These are phyloP conservation scores for Rhea pennata DNA, from an alignment of 2,113 vertebrate species.

Conservation along the genomic window DNA sequence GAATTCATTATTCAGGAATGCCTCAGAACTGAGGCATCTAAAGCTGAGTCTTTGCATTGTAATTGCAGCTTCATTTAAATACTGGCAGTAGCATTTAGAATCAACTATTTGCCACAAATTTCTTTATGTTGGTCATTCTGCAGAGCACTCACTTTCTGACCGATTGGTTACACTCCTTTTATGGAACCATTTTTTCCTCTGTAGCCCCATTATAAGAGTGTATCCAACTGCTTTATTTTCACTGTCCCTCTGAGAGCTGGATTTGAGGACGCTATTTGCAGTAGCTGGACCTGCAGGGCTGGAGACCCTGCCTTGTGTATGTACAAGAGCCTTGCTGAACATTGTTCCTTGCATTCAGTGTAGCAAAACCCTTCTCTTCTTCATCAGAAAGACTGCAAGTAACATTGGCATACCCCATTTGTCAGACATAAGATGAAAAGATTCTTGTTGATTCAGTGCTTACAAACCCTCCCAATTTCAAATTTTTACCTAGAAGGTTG, in stretches of 20 bases:
- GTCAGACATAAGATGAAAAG: background rate
- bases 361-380: background rate
- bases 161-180: background rate
- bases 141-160: background rate
- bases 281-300: background rate
- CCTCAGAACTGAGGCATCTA: background rate
- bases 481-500: background rate
- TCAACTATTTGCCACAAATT: background rate
- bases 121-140: background rate
- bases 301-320: background rate
- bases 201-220: background rate
- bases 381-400: background rate
- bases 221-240: background rate
- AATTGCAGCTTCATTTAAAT: background rate
- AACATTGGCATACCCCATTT: background rate
- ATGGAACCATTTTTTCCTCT: background rate
- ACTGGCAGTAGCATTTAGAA: background rate
- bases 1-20: background rate
- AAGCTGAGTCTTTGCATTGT: background rate
- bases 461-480: background rate
- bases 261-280: background rate
- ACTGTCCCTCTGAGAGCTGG: background rate
- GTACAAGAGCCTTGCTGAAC: background rate
- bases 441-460: background rate
- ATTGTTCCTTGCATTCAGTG: background rate